Evolutionary conservation across 1,140 invertebrate species (phyloP).

Genomic region (Dryas iulia): DNA sequence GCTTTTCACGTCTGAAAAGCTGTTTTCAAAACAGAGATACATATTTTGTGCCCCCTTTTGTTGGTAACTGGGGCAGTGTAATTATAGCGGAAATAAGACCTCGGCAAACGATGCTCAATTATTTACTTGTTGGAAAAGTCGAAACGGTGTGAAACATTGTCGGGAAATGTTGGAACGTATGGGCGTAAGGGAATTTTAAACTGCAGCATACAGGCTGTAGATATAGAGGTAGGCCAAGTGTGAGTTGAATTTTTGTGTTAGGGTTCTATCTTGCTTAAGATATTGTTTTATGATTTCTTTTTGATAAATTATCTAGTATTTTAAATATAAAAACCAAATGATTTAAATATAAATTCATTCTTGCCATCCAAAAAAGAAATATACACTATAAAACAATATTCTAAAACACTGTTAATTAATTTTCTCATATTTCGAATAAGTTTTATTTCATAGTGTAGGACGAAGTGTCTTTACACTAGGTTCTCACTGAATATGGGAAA

Average conservation of each 20-base stretch:
- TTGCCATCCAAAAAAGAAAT: too few species aligned
- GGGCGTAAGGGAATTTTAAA: not conserved
- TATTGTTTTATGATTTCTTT: not conserved
- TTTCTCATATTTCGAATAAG: too few species aligned
- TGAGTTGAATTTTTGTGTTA: not conserved
- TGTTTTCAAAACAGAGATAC: slow-evolving; percentile 17
- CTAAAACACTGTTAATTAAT: too few species aligned
- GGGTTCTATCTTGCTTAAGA: not conserved
- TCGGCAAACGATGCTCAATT: slow-evolving; percentile 14
- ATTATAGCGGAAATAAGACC: slow-evolving; percentile 17
- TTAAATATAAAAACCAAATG: too few species aligned
- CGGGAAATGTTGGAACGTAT: not conserved
- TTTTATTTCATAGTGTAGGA: too few species aligned
- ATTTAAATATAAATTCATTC: too few species aligned
- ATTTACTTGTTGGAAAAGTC: slow-evolving; percentile 11
- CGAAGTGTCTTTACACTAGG: too few species aligned
- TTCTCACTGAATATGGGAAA: too few species aligned
- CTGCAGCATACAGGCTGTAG: not conserved
- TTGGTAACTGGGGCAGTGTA: slow-evolving; percentile 24
- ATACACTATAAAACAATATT: too few species aligned
- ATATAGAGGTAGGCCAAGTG: not conserved
- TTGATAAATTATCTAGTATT: too few species aligned
- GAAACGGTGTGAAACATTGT: not conserved
- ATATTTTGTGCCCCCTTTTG: slow-evolving; percentile 21
- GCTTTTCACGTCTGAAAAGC: slow-evolving; percentile 12